These are phyloP conservation scores for Euphonia xanthogaster DNA, from an alignment of 2,797 vertebrate species.

Conservation along the genomic window DNA sequence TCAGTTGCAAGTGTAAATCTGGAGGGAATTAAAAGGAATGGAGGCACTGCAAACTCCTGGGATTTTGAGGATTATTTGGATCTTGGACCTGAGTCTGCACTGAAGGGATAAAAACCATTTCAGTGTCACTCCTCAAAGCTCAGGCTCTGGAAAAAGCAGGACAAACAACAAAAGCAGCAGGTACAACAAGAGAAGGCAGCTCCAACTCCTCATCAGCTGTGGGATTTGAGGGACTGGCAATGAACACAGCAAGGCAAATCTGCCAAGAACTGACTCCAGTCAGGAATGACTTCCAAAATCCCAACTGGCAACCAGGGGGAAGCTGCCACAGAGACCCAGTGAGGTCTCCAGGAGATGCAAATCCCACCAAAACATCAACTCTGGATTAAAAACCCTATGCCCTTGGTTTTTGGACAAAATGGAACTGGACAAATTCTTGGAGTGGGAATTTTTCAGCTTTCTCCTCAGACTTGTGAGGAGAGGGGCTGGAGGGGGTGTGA, in stretches of 20 bases:
- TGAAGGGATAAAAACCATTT: background rate
- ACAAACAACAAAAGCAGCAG: background rate
- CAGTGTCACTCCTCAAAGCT: background rate
- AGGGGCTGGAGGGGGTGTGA: background rate
- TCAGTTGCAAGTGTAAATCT: background rate
- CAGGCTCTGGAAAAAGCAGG: background rate
- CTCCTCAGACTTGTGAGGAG: background rate
- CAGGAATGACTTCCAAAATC: background rate
- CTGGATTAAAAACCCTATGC: background rate
- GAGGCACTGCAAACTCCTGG: background rate
- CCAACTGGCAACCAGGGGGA: background rate
- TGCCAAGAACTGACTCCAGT: background rate
- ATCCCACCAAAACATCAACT: background rate
- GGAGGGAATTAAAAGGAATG: background rate
- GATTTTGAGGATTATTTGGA: background rate
- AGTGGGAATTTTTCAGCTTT: background rate
- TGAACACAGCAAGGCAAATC: background rate
- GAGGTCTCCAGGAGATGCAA: background rate
- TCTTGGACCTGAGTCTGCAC: background rate
- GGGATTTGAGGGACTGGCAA: background rate
- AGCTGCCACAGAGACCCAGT: background rate
- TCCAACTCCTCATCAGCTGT: background rate
- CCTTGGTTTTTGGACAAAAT: background rate
- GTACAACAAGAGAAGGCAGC: background rate
- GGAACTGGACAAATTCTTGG: background rate